phyloP scores from a whole-genome alignment of 2,797 vertebrate genomes.

The Scolopax rusticola region DNA sequence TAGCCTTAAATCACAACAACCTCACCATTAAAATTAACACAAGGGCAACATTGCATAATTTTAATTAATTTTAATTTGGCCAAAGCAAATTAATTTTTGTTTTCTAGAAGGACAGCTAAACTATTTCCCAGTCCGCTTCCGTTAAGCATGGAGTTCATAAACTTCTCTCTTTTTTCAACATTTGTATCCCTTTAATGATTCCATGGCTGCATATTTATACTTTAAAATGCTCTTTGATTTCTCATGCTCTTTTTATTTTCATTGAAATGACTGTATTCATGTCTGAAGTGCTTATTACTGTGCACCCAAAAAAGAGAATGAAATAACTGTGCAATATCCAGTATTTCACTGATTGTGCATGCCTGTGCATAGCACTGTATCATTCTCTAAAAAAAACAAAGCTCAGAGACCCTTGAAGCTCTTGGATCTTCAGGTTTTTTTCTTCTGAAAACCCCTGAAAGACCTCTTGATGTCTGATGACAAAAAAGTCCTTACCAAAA shows the following conservation, averaged over 20 bases:
- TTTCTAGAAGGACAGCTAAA: conserved; percentile 85
- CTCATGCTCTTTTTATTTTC: conserved; percentile 15
- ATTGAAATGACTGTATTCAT: neutral
- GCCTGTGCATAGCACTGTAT: neutral
- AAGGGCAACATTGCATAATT: conserved; percentile 88
- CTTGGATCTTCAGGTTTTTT: neutral
- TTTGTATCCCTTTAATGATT: conserved; percentile 58
- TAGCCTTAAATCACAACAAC: conserved; percentile 90
- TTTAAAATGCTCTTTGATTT: conserved; percentile 27
- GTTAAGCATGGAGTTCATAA: conserved; percentile 63
- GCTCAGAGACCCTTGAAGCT: neutral
- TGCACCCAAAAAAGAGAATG: neutral
- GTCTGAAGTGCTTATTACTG: neutral
- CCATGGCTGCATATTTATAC: neutral
- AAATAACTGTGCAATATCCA: neutral
- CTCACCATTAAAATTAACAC: conserved; percentile 87
- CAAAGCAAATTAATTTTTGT: conserved; percentile 89
- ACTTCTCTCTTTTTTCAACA: conserved; percentile 51
- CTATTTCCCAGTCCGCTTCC: conserved; percentile 58
- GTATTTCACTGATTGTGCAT: neutral
- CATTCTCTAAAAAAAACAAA: neutral
- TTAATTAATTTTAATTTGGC: conserved; percentile 90
- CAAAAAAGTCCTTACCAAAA: neutral
- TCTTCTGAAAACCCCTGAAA: neutral
- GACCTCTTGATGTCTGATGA: neutral